Conservation (phyloP, 1,140 invertebrate genomes). For the Hycleus phaleratus region DNA sequence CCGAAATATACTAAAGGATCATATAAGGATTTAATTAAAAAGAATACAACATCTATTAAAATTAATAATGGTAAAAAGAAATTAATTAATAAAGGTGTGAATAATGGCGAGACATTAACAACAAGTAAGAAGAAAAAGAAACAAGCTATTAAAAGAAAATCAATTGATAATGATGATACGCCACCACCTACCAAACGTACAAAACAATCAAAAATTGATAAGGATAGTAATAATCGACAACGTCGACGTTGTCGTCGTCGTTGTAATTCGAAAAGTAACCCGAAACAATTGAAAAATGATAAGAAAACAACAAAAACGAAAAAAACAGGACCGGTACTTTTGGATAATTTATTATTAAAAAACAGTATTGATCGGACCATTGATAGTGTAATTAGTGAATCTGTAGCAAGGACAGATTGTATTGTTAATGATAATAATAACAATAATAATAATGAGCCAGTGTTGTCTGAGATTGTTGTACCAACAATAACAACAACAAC, state of each 20-base stretch:
- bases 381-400: conserved; percentile 39
- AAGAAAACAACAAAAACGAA: conserved; percentile 14
- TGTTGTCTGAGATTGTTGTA: not conserved
- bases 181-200: conserved; percentile 21
- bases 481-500: no score
- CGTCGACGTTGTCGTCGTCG: no score
- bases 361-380: conserved; percentile 48
- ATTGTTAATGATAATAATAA: conserved; percentile 30
- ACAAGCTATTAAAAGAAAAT: conserved; percentile 30
- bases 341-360: conserved; percentile 48
- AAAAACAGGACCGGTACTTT: conserved; percentile 40
- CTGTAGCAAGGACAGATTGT: conserved; percentile 14
- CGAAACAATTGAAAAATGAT: conserved; percentile 23
- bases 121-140: conserved; percentile 23
- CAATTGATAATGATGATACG: conserved; percentile 40
- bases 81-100: conserved; percentile 32
- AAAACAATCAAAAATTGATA: conserved; percentile 22
- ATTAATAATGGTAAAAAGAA: conserved; percentile 41
- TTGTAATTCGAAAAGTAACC: conserved; percentile 8
- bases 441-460: conserved; percentile 27
- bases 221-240: conserved; percentile 10
- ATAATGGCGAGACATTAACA: not conserved
- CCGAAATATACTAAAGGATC: conserved; percentile 27
- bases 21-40: conserved; percentile 43
- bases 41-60: conserved; percentile 36